These are phyloP conservation scores for Phrynocephalus guinanensis DNA, from an alignment of 2,797 vertebrate species.

Conservation along the genomic window DNA sequence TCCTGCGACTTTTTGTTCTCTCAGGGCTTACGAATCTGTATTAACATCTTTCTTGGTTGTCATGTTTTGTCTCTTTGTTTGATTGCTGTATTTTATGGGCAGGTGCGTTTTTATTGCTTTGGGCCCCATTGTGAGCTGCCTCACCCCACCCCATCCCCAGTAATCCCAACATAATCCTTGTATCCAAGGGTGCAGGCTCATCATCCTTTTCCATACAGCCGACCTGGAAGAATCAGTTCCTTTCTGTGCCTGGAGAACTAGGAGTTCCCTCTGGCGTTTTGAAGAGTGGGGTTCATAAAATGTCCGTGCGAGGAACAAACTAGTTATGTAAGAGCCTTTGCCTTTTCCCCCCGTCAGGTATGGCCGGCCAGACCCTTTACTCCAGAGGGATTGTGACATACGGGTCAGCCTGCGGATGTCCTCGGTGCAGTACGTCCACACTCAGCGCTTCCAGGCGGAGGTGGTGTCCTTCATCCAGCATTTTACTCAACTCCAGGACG, in stretches of 20 bases:
- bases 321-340: not conserved
- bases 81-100: not conserved
- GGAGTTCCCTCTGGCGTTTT: too few relatives aligned
- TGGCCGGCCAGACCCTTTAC: constrained; percentile 81
- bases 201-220: too few relatives aligned
- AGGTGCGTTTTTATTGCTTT: not conserved
- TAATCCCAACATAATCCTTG: too few relatives aligned
- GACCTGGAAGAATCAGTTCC: too few relatives aligned
- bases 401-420: constrained; percentile 92
- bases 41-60: not conserved
- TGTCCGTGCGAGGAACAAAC: not conserved
- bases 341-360: constrained; percentile 77
- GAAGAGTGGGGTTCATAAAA: too few relatives aligned
- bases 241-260: too few relatives aligned
- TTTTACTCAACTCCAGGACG: constrained; percentile 96
- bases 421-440: constrained; percentile 96
- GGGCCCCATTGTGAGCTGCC: not conserved
- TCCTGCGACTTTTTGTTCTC: not conserved
- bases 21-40: not conserved
- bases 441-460: constrained; percentile 96
- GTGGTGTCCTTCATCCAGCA: constrained; percentile 96
- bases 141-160: not conserved
- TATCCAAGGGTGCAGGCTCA: too few relatives aligned
- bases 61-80: too few relatives aligned
- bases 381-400: constrained; percentile 88